Evolutionary conservation across 2,113 vertebrate genomes (phyloP).

Genomic region (Lanius ludovicianus): DNA sequence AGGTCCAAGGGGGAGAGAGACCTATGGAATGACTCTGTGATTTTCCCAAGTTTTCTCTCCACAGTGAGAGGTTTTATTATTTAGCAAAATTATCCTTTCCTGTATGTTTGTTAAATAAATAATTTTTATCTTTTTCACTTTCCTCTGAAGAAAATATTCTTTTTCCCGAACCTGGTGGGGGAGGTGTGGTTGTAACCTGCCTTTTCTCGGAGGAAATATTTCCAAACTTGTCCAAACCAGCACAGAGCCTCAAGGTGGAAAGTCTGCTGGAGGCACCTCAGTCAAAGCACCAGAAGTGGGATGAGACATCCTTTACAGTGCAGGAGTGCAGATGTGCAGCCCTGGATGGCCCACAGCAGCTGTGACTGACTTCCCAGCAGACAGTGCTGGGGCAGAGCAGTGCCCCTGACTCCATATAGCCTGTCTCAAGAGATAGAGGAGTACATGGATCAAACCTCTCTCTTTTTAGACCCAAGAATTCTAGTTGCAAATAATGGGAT

Average conservation of each 20-base stretch:
- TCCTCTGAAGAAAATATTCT: too few species aligned
- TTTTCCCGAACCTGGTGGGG: too few species aligned
- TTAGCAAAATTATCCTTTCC: too few species aligned
- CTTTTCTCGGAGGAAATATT: too few species aligned
- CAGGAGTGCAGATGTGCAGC: not conserved
- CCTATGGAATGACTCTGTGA: too few species aligned
- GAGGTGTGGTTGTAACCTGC: too few species aligned
- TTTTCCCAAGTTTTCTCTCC: too few species aligned
- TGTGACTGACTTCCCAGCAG: not conserved
- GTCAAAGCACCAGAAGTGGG: not conserved
- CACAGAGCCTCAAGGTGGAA: not conserved
- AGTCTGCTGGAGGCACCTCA: not conserved
- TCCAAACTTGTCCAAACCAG: too few species aligned
- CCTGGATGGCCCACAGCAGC: accelerated
- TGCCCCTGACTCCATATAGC: accelerated
- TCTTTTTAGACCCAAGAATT: not conserved
- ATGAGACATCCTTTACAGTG: accelerated
- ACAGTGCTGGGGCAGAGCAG: accelerated
- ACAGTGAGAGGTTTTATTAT: too few species aligned
- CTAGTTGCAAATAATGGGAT: slow-evolving; percentile 2
- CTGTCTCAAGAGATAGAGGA: not conserved
- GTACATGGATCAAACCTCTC: not conserved
- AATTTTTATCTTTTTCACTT: too few species aligned
- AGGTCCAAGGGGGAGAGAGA: too few species aligned
- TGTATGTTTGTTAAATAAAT: too few species aligned